phyloP scores from a whole-genome alignment of 2,797 vertebrate genomes.

The Hippoglossus hippoglossus region DNA sequence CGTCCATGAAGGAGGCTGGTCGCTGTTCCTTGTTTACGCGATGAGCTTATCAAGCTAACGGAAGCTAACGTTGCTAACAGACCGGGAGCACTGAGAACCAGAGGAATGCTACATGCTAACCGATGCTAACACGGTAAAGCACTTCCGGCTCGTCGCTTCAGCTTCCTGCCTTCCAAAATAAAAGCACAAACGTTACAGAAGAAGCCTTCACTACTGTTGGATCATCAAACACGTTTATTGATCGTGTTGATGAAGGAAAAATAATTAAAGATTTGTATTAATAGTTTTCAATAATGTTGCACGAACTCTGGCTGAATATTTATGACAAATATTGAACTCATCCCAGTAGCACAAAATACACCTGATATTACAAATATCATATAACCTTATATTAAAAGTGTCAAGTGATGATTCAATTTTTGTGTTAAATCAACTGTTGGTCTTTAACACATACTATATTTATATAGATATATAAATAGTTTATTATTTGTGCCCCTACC shows the following conservation, averaged over 20 bases:
- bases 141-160: neutral
- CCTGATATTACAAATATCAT: too few relatives aligned
- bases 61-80: neutral
- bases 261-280: too few relatives aligned
- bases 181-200: neutral
- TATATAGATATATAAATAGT: too few relatives aligned
- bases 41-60: neutral
- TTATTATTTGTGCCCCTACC: too few relatives aligned
- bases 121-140: neutral
- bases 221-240: too few relatives aligned
- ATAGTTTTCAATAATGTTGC: neutral
- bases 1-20: constrained; percentile 6
- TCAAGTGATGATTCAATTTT: neutral
- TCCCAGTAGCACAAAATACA: too few relatives aligned
- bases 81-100: neutral
- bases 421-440: neutral
- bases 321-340: neutral
- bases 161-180: constrained; percentile 8
- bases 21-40: neutral
- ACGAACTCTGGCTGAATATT: neutral
- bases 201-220: too few relatives aligned
- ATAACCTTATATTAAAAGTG: too few relatives aligned
- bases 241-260: too few relatives aligned
- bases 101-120: neutral
- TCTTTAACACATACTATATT: too few relatives aligned